Base-by-base conservation (phyloP, 1,140 invertebrate species). In the Oscheius sp. region DNA sequence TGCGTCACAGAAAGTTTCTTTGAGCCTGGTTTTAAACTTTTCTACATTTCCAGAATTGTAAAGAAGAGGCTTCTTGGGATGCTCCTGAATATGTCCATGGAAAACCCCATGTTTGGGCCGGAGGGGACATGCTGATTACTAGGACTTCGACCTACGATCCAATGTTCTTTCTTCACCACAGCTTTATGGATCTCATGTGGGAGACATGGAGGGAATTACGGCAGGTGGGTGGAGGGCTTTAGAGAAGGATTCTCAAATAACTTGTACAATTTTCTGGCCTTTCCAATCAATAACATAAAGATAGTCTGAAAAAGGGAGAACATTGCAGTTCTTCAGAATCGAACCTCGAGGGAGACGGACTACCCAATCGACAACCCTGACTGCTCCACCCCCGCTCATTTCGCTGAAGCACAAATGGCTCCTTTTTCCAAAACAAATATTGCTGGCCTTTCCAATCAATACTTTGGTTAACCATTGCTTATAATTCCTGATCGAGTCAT, bases 391-490 rank as follows among this genome's bases (percentile, higher is more conserved):
- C 31, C 58, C 32, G 49, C 36, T 45, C 67, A 75, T 42, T 75
- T 71, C 28, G 73, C 28, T 20, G 36, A 32, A 20, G 42, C 73
- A 18, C 38, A 52, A 42, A 62, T 63, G 31, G 38, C 62, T 38
- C 68, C 68, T 2, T 71, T 71, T 32, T 42, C 42, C 45, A 49
- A 49, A 34, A 46, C 63, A 32, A 76, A 77, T 49, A 78, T 79
- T 18, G 80, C 83, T 71, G 80, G 78, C 18, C 68, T 82, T 49
- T 78, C 42, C 29, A 82, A 82, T 42, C 72, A 79, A 42, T 82
- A 84, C 66, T 83, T 81, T n/a, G 3, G 80, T 82, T 58, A 79
- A 84, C 35, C n/a, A 82, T 20, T 82, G 76, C 55, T 73, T 74
- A 46, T 82, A 82, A 7, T 42, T 42, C n/a, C 36, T 69, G 49